Conservation (phyloP, 2,888 invertebrate species). For the Phasia obesa region DNA sequence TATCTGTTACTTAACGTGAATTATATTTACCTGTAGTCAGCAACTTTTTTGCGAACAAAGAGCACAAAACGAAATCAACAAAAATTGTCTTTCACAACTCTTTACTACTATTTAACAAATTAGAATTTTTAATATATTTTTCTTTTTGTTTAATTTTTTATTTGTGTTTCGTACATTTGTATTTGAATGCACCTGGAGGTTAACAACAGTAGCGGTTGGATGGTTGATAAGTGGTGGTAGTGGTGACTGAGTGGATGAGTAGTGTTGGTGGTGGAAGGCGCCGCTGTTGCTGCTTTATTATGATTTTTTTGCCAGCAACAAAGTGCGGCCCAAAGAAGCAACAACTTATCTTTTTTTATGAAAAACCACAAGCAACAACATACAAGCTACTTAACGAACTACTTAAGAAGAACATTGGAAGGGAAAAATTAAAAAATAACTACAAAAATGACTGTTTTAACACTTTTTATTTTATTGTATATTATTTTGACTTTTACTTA, state of each 20-base stretch:
- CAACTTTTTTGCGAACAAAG: conserved; percentile 52
- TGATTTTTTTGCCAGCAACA: conserved; percentile 60
- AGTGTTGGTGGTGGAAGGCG: conserved; percentile 59
- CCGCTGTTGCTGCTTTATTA: conserved; percentile 60
- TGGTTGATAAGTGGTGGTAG: conserved; percentile 53
- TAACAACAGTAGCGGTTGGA: conserved; percentile 64
- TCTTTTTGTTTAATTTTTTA: conserved; percentile 30
- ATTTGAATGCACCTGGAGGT: conserved; percentile 66
- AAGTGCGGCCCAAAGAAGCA: conserved; percentile 67
- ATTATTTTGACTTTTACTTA: conserved; percentile 35
- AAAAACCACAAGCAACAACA: conserved; percentile 61
- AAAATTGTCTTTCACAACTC: conserved; percentile 58
- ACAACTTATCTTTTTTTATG: conserved; percentile 63
- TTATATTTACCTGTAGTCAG: conserved; percentile 62
- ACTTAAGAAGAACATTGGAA: conserved; percentile 41
- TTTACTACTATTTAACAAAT: conserved; percentile 51
- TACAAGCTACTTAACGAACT: conserved; percentile 42
- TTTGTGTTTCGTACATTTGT: conserved; percentile 33
- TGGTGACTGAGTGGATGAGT: conserved; percentile 42
- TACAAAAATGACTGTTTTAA: conserved; percentile 30
- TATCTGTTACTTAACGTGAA: not conserved
- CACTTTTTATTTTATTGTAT: conserved; percentile 39
- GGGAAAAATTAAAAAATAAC: conserved; percentile 31
- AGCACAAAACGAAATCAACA: conserved; percentile 55
- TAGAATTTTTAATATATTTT: conserved; percentile 56